Evolutionary conservation across 2,888 invertebrate species (phyloP).

Genomic region (Polietes domitor): DNA sequence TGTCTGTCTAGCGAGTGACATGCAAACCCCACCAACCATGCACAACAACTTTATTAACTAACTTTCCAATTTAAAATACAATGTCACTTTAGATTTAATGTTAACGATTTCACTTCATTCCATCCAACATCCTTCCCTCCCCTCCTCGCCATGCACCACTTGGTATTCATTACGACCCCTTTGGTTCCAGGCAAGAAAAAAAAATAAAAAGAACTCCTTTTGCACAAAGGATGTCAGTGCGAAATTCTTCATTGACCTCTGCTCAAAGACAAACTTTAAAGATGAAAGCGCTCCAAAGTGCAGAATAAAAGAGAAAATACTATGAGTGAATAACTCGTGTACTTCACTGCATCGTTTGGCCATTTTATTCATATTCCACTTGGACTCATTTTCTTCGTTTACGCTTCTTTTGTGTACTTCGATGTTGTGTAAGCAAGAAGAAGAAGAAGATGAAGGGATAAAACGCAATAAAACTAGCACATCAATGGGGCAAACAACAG

Average conservation of each 20-base stretch:
- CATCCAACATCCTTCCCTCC: not conserved
- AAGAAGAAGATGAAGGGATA: not conserved
- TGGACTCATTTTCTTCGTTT: not conserved
- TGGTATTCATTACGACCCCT: constrained; percentile 15
- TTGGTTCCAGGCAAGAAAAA: not conserved
- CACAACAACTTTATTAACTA: constrained; percentile 24
- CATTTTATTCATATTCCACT: constrained; percentile 12
- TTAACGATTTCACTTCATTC: not conserved
- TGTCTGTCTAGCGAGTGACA: not conserved
- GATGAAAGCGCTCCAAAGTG: constrained; percentile 3
- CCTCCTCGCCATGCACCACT: not conserved
- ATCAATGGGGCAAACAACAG: constrained; percentile 10
- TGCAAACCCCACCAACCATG: not conserved
- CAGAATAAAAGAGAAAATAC: not conserved
- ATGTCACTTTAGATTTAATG: constrained; percentile 17
- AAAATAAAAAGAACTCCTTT: not conserved
- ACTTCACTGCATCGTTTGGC: constrained; percentile 14
- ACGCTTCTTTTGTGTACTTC: not conserved
- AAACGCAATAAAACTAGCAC: constrained; percentile 44
- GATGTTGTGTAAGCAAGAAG: not conserved
- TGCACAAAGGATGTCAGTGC: not conserved
- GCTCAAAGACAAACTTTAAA: constrained; percentile 42
- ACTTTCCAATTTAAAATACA: constrained; percentile 38
- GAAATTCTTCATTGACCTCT: constrained; percentile 59
- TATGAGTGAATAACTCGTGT: not conserved